Base-by-base conservation (phyloP, 2,113 vertebrate genomes). In the Tachysurus fulvidraco region DNA sequence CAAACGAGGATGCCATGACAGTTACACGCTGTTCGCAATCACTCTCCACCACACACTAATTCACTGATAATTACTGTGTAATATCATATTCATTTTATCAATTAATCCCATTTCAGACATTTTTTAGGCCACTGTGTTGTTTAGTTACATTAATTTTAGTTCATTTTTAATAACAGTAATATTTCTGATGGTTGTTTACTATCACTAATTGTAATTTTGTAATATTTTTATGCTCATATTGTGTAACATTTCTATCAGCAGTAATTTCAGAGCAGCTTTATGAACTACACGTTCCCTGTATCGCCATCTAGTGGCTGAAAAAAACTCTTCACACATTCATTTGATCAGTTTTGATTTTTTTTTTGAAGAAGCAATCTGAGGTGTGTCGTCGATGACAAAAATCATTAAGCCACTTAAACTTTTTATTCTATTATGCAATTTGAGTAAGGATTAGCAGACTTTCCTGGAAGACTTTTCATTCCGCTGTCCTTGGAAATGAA, bases 231-330 rank as follows among this genome's bases (percentile, higher is more conserved):
- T 10, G 36, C 36, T 44, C 44, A 73, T 19, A 73, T 23, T 4
- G 1, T 44, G 36, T 44, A 41, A 21, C 23, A 73, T 23, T 25
- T 13, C 71, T 25, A 25, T 14, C 41, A 46, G 41, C 41, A 21
- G 13, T 77, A 25, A 23, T 46, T 8, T 46, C 44, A 73, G 21
- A 76, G n/a, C 21, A 77, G 13, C 46, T 77, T 76, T 12, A 2
- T 25, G 44, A n/a, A n/a, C 11, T 10, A 11, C 44, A 21, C 25
- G 71, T 50, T 65, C 25, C 69, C 21, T 14, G 30, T 81, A 74
- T 50, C 57, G 83, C 87, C 77, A 84, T 74, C 83, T 88, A 74
- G 83, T 85, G 87, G 41, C 12, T 41, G 2, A 11, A 41, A 55
- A 55, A 52, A 10, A 77, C 23, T 28, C 6, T 17, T 54, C 11